These are phyloP conservation scores for Nylanderia fulva DNA, from an alignment of 1,140 invertebrate species.

Conservation along the genomic window DNA sequence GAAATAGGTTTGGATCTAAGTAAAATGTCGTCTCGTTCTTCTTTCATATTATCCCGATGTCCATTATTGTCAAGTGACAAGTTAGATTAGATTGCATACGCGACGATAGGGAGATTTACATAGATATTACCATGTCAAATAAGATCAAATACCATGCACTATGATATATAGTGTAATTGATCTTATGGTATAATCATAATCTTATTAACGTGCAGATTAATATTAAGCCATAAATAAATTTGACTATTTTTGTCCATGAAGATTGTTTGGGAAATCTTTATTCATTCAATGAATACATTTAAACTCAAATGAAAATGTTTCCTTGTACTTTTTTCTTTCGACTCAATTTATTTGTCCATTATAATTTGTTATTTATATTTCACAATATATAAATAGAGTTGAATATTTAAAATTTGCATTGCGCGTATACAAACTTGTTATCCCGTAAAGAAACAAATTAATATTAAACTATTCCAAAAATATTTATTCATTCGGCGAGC, in stretches of 20 bases:
- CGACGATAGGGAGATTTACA: neutral
- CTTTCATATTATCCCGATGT: neutral
- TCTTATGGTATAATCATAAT: neutral
- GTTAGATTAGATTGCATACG: too few species aligned
- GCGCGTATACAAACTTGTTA: too few species aligned
- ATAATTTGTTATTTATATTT: neutral
- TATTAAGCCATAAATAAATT: neutral
- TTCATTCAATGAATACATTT: neutral
- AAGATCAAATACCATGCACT: neutral
- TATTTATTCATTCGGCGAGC: neutral
- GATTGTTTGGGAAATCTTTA: neutral
- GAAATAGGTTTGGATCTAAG: slow-evolving; percentile 20
- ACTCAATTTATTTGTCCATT: neutral
- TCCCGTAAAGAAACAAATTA: neutral
- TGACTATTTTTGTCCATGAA: too few species aligned
- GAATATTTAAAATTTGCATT: neutral
- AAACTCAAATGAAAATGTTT: neutral
- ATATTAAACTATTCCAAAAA: neutral
- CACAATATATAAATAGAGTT: neutral
- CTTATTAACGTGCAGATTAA: neutral
- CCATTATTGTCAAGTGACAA: neutral
- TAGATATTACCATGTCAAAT: neutral
- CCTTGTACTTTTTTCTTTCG: neutral
- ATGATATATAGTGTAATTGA: neutral
- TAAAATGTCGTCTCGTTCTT: neutral